Evolutionary conservation across 2,888 invertebrate species (phyloP), one percentile per base, ranked within the genome.

Genomic region (Apodemia mormo): DNA sequence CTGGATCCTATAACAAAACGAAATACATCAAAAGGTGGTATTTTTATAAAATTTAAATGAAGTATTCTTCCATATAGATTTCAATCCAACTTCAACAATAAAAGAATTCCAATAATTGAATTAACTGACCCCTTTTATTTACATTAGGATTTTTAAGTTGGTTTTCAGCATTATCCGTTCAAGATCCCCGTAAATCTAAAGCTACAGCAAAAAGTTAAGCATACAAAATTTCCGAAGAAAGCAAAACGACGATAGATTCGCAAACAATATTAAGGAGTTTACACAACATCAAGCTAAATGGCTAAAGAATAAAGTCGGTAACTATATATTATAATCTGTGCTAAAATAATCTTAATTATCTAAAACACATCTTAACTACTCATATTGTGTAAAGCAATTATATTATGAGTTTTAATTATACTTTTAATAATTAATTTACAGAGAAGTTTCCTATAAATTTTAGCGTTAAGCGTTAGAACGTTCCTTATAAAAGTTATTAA

Each of bases 201-300:
- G 30, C 58, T 58, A 58, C 58, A 58, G 58, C 58, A 58, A 58
- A 58, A 58, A 58, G 29, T 58, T 58, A 29, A 58, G 58, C 58
- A 58, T 58, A 58, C 56, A 58, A 58, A 58, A 58, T 58, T 58
- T 58, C 56, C 56, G 56, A 58, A 58, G 56, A 58, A 58, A 58
- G 56, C 56, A 58, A 58, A 58, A 30, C 56, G 56, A 29, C 56
- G 29, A 58, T 58, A 58, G 56, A 58, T 58, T 58, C 56, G 56
- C 56, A 58, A 58, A 58, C 56, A 58, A 10, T 30, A 29, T 58
- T 30, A 29, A 58, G 56, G 10, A 58, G 56, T 9, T 58, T 58
- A 30, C 30, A 58, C 56, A 58, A 10, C 2, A 22, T n/a, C 22
- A 10, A 45, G 2, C 2, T 45, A 45, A 43, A 9, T 43, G 8